phyloP scores from a whole-genome alignment of 2,113 vertebrate species.

The Regulus satrapa region DNA sequence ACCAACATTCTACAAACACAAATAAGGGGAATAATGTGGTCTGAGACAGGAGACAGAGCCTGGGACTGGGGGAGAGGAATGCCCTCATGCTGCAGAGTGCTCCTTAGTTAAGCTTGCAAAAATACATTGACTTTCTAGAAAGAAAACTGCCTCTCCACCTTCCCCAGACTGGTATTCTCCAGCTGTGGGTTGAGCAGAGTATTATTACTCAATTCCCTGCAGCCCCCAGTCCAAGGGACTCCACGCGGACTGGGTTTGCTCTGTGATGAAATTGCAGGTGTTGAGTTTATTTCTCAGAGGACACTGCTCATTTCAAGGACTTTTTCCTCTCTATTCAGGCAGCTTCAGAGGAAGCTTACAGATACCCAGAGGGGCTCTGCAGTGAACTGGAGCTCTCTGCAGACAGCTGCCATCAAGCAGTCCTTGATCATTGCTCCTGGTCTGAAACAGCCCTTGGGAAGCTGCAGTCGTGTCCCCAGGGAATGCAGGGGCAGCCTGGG shows the following conservation, averaged over 20 bases:
- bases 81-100: not conserved
- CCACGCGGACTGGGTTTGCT: not conserved
- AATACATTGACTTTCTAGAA: not conserved
- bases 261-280: conserved; percentile 19
- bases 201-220: not conserved
- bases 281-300: conserved; percentile 61
- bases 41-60: not conserved
- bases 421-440: not conserved
- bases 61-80: not conserved
- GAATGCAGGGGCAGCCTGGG: not conserved
- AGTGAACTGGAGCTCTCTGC: not conserved
- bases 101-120: not conserved
- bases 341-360: not conserved
- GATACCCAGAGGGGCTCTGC: not conserved
- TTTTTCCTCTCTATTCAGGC: not conserved
- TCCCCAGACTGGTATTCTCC: not conserved
- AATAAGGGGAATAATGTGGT: not conserved
- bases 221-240: not conserved
- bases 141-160: not conserved
- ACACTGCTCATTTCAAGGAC: not conserved
- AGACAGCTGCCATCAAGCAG: not conserved
- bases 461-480: too few relatives aligned
- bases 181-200: not conserved
- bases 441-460: not conserved
- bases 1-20: not conserved